Evolutionary conservation across 2,888 invertebrate genomes (phyloP).

Genomic region (Chorisops tibialis): DNA sequence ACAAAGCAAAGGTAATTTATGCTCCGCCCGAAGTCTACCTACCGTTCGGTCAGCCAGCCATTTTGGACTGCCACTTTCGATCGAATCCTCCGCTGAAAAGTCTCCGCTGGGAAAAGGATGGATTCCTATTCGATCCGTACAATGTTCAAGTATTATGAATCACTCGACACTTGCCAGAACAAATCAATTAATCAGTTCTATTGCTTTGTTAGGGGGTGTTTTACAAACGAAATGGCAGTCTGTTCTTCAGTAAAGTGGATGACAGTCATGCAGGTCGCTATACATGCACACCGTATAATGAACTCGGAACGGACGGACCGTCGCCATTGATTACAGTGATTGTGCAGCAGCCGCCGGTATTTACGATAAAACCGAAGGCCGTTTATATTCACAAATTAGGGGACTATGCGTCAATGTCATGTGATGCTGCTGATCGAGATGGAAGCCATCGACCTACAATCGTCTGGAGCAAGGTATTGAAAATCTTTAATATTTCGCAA

Average conservation of each 20-base stretch:
- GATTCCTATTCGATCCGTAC: slow-evolving; percentile 84
- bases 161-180: slow-evolving; percentile 8
- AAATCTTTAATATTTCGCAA: neutral
- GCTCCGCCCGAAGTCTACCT: slow-evolving; percentile 81
- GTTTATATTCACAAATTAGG: slow-evolving; percentile 81
- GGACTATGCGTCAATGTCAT: slow-evolving; percentile 76
- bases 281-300: slow-evolving; percentile 88
- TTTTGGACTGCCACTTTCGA: slow-evolving; percentile 86
- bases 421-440: slow-evolving; percentile 71
- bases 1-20: slow-evolving; percentile 86
- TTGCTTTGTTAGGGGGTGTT: slow-evolving; percentile 63
- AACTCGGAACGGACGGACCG: slow-evolving; percentile 79
- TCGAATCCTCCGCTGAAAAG: slow-evolving; percentile 88
- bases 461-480: slow-evolving; percentile 63
- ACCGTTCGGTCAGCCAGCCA: slow-evolving; percentile 76
- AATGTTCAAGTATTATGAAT: slow-evolving; percentile 62
- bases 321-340: slow-evolving; percentile 80
- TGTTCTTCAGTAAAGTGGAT: slow-evolving; percentile 79
- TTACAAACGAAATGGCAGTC: slow-evolving; percentile 78
- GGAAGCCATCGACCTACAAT: slow-evolving; percentile 63
- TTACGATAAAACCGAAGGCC: slow-evolving; percentile 74
- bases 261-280: slow-evolving; percentile 84
- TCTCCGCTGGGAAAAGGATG: slow-evolving; percentile 91
- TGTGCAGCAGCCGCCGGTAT: slow-evolving; percentile 81
- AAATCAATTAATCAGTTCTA: neutral